phyloP scores from a whole-genome alignment of 2,888 invertebrate genomes.

The Schizaphis graminum region DNA sequence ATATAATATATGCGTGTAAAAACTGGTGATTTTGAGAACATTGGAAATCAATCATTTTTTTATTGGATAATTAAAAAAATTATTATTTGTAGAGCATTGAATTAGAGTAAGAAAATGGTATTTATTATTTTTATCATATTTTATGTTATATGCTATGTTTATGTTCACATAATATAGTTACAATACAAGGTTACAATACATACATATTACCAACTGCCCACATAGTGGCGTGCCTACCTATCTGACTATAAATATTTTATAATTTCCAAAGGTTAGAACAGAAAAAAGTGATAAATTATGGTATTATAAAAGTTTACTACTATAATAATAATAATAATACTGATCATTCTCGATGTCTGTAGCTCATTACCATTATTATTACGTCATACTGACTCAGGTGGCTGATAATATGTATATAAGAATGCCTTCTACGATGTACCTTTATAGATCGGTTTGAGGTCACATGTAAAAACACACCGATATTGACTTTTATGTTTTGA shows the following conservation, averaged over 20 bases:
- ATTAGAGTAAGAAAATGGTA: background rate
- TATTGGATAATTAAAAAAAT: background rate
- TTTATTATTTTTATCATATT: background rate
- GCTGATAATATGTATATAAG: background rate
- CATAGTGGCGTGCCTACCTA: background rate
- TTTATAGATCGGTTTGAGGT: constrained; percentile 24
- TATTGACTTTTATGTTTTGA: background rate
- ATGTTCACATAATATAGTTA: background rate
- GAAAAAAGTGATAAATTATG: constrained; percentile 41
- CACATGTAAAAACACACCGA: background rate
- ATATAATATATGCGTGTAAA: background rate
- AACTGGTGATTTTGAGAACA: background rate
- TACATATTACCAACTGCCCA: constrained; percentile 9
- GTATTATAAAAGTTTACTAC: background rate
- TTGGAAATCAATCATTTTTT: background rate
- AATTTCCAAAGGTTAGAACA: constrained; percentile 31
- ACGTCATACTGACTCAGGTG: constrained; percentile 27
- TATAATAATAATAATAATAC: background rate
- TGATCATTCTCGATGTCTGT: background rate
- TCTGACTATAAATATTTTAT: constrained; percentile 18
- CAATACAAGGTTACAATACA: constrained; percentile 11
- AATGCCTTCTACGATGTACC: background rate
- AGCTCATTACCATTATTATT: background rate
- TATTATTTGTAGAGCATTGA: background rate
- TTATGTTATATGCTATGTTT: background rate